Conservation (phyloP, 2,113 vertebrate genomes). For the Otolemur garnettii region DNA sequence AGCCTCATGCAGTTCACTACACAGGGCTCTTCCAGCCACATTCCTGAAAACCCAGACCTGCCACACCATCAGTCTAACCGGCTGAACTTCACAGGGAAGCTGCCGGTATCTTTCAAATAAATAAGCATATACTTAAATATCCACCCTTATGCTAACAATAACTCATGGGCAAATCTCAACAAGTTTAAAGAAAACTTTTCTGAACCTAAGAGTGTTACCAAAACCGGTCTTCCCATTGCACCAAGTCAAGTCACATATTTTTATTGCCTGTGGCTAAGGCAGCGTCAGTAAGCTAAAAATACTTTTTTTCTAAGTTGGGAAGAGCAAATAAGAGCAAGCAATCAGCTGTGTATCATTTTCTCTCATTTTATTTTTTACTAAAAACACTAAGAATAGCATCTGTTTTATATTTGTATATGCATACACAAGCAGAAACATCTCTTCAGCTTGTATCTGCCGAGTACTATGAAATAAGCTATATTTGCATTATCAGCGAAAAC, state of each 20-base stretch:
- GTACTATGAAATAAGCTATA: constrained; percentile 38
- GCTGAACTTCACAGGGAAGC: constrained; percentile 39
- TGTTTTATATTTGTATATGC: constrained; percentile 63
- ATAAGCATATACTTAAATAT: not conserved
- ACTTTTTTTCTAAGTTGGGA: constrained; percentile 69
- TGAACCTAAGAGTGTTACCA: constrained; percentile 45
- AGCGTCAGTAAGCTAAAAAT: constrained; percentile 75
- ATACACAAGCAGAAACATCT: constrained; percentile 26
- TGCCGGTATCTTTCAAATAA: not conserved
- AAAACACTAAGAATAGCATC: constrained; percentile 66
- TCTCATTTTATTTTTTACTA: constrained; percentile 64
- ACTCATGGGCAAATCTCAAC: constrained; percentile 32
- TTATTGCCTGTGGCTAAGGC: constrained; percentile 62
- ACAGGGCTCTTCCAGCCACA: not conserved
- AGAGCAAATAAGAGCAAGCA: constrained; percentile 65
- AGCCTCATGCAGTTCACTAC: not conserved
- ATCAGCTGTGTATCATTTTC: constrained; percentile 58
- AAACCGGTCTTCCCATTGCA: constrained; percentile 66
- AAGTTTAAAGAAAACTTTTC: not conserved
- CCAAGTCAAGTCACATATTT: constrained; percentile 62
- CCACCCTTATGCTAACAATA: not conserved
- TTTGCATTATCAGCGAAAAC: constrained; percentile 47
- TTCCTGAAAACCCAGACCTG: not conserved
- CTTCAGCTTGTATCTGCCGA: not conserved
- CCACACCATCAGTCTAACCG: not conserved